Conservation (phyloP, 2,797 vertebrate species). For the Avahi laniger region DNA sequence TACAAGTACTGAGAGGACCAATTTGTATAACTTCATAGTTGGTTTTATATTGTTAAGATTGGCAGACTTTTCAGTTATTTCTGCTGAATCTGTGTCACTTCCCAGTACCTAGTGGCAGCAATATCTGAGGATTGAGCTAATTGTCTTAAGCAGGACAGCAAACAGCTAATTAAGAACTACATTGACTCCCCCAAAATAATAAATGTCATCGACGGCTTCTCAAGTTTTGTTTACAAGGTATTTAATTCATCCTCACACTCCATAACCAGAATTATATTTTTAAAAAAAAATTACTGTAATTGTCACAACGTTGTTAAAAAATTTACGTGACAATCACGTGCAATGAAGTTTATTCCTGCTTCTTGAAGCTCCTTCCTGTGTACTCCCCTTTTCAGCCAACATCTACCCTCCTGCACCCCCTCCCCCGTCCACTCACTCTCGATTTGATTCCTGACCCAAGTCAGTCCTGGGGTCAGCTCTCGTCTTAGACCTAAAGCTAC, state of each 20-base stretch:
- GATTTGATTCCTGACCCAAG: background rate
- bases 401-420: background rate
- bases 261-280: background rate
- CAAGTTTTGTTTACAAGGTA: background rate
- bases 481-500: background rate
- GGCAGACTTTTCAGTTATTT: background rate
- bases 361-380: background rate
- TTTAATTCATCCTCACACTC: background rate
- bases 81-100: background rate
- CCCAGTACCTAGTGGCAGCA: background rate
- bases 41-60: background rate
- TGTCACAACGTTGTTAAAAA: background rate
- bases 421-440: background rate
- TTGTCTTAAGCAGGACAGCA: background rate
- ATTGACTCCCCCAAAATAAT: background rate
- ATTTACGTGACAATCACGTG: background rate
- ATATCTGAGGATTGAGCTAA: background rate
- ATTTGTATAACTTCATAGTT: constrained; percentile 27
- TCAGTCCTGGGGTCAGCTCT: background rate
- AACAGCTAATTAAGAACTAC: constrained; percentile 4
- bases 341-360: background rate
- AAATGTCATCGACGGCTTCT: background rate
- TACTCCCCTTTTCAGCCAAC: background rate
- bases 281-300: background rate
- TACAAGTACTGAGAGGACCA: background rate